These are phyloP conservation scores for Labia minor DNA, from an alignment of 2,888 invertebrate species.

Conservation along the genomic window DNA sequence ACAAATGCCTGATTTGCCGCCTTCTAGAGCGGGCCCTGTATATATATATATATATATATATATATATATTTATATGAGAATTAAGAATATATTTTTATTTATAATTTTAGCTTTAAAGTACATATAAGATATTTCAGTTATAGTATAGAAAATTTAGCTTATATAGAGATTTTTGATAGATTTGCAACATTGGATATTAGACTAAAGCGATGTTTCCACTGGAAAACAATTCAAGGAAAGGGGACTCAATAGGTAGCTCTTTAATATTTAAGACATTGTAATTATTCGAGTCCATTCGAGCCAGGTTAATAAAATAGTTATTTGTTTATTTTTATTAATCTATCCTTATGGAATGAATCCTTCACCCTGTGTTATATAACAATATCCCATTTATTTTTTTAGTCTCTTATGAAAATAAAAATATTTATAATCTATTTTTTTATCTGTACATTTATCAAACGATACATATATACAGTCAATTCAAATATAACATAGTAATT, in stretches of 20 bases:
- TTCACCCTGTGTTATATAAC: constrained; percentile 1
- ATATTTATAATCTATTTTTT: constrained; percentile 2
- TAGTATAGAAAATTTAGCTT: neutral
- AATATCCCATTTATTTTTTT: neutral
- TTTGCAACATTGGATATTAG: neutral
- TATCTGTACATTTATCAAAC: neutral
- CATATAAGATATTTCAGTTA: neutral
- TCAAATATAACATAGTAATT: neutral
- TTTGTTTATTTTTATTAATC: neutral
- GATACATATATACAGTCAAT: neutral
- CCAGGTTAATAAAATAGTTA: neutral
- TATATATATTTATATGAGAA: neutral
- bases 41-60: constrained; percentile 4
- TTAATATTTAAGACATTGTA: too few relatives aligned
- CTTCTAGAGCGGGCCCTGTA: too few relatives aligned
- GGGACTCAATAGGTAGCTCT: too few relatives aligned
- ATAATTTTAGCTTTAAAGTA: neutral
- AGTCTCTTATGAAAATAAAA: neutral
- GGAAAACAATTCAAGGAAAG: neutral
- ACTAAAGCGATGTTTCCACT: constrained; percentile 4
- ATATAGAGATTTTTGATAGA: neutral
- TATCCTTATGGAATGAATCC: neutral
- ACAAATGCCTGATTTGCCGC: too few relatives aligned
- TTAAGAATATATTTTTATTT: neutral
- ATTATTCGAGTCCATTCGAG: neutral